Conservation (phyloP, 2,797 vertebrate species). For the Tokudaia tokunoshimensis region DNA sequence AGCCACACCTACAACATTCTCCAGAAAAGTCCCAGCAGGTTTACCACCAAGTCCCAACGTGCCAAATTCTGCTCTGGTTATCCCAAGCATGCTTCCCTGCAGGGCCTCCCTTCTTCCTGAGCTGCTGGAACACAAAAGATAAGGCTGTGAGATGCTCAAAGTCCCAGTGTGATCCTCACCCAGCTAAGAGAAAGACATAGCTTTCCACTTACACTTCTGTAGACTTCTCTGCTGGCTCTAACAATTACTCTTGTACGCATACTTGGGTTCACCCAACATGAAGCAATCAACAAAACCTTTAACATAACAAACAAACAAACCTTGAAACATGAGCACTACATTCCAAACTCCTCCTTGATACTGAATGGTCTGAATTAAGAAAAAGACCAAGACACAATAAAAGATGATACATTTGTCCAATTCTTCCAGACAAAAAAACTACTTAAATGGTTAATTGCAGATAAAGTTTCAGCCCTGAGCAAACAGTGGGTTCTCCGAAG, state of each 20-base stretch:
- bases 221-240: background rate
- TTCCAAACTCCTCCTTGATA: background rate
- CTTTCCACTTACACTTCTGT: background rate
- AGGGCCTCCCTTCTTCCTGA: background rate
- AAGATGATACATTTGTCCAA: background rate
- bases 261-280: background rate
- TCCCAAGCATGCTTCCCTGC: conserved; percentile 51
- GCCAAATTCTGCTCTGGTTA: background rate
- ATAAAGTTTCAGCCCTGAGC: background rate
- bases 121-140: background rate
- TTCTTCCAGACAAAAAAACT: background rate
- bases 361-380: background rate
- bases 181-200: background rate
- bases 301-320: background rate
- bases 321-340: background rate
- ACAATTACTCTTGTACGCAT: accelerated
- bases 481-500: background rate
- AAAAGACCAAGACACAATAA: background rate
- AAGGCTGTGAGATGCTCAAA: background rate
- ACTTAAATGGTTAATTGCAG: background rate
- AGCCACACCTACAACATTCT: background rate
- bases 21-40: background rate
- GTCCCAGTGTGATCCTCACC: background rate
- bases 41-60: background rate
- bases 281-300: background rate